phyloP scores from a whole-genome alignment of 2,113 vertebrate genomes.

The Polypterus senegalus region DNA sequence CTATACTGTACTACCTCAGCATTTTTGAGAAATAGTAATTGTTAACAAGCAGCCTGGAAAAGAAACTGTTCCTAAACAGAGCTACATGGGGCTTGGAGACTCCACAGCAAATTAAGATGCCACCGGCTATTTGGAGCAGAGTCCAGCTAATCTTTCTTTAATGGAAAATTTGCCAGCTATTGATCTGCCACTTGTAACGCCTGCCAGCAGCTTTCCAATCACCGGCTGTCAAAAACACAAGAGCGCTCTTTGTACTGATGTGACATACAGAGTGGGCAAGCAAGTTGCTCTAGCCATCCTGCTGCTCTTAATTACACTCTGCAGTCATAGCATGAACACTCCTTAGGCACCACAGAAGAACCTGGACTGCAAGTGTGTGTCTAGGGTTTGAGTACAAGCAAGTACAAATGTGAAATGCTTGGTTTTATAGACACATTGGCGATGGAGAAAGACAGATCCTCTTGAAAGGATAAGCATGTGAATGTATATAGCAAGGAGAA shows the following conservation, averaged over 20 bases:
- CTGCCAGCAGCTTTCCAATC: slow-evolving; percentile 87
- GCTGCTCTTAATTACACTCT: slow-evolving; percentile 38
- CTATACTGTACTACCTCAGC: slow-evolving; percentile 60
- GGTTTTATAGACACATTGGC: too few species aligned
- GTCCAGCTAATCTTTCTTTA: slow-evolving; percentile 86
- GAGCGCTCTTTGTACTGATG: slow-evolving; percentile 59
- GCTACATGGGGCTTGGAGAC: slow-evolving; percentile 41
- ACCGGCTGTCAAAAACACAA: slow-evolving; percentile 81
- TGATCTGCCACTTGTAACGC: slow-evolving; percentile 86
- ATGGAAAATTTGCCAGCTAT: slow-evolving; percentile 97
- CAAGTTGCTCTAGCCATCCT: slow-evolving; percentile 30
- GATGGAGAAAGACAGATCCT: too few species aligned
- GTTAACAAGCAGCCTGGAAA: slow-evolving; percentile 74
- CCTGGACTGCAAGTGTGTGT: slow-evolving; percentile 12
- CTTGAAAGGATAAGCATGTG: too few species aligned
- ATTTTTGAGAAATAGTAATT: slow-evolving; percentile 71
- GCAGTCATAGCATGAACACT: slow-evolving; percentile 31
- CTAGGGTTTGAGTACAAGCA: slow-evolving; percentile 26
- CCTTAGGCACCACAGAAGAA: slow-evolving; percentile 28
- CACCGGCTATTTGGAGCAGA: slow-evolving; percentile 81
- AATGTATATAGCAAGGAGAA: too few species aligned
- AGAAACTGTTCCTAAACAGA: slow-evolving; percentile 50
- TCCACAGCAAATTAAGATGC: slow-evolving; percentile 62
- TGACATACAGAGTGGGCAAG: slow-evolving; percentile 37
- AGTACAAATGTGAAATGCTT: slow-evolving; percentile 3